Conservation (phyloP, 2,113 vertebrate species). For the Paramisgurnus dabryanus region DNA sequence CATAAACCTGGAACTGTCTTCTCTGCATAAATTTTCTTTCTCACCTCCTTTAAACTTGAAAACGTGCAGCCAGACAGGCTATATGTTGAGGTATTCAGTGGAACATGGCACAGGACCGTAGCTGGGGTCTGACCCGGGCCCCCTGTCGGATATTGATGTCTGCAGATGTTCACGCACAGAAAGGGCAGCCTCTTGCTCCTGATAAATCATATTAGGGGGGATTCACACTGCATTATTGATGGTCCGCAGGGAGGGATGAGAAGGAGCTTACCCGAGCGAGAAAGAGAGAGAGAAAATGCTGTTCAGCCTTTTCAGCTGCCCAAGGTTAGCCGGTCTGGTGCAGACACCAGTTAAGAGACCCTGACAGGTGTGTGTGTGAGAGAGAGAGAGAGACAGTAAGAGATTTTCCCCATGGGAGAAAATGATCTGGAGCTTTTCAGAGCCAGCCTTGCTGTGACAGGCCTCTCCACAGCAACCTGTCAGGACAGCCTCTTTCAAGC, state of each 20-base stretch:
- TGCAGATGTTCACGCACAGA: constrained; percentile 71
- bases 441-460: constrained; percentile 16
- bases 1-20: background rate
- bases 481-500: constrained; percentile 36
- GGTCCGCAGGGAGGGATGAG: constrained; percentile 65
- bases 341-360: constrained; percentile 44
- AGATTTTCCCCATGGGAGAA: constrained; percentile 33
- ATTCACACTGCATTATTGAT: constrained; percentile 72
- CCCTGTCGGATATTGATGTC: constrained; percentile 67
- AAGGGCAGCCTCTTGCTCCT: constrained; percentile 60
- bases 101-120: constrained; percentile 55
- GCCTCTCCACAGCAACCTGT: constrained; percentile 43
- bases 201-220: constrained; percentile 64
- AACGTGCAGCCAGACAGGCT: constrained; percentile 27
- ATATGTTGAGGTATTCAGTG: constrained; percentile 56
- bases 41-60: background rate
- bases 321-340: constrained; percentile 23
- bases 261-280: constrained; percentile 57
- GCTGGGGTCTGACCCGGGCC: constrained; percentile 48
- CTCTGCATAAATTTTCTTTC: constrained; percentile 20
- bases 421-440: constrained; percentile 39
- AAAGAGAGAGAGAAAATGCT: constrained; percentile 11
- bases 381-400: constrained; percentile 31
- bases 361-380: constrained; percentile 61
- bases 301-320: constrained; percentile 53